Conservation (phyloP, 2,113 vertebrate genomes). For the Collichthys lucidus region DNA sequence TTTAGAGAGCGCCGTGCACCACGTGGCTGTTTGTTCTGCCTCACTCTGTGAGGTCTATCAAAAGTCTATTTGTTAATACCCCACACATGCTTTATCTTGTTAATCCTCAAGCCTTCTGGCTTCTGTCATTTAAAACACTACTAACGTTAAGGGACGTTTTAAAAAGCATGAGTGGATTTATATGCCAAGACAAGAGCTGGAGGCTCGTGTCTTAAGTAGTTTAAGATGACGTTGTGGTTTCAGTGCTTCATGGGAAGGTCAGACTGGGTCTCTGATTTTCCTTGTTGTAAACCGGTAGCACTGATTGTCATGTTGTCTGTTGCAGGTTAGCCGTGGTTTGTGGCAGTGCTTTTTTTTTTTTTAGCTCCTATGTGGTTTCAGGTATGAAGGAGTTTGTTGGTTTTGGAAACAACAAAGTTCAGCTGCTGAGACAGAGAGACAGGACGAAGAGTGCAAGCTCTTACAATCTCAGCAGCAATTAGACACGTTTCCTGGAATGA, state of each 20-base stretch:
- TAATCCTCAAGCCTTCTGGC: slow-evolving; percentile 1
- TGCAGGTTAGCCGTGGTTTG: background rate
- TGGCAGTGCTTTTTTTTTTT: background rate
- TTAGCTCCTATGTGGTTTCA: background rate
- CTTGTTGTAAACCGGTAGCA: background rate
- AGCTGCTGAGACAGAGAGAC: background rate
- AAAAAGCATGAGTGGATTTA: background rate
- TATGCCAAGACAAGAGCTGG: slow-evolving; percentile 7
- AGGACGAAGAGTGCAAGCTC: background rate
- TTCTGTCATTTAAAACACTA: background rate
- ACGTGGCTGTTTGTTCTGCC: slow-evolving; percentile 40
- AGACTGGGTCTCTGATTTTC: background rate
- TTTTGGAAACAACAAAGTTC: background rate
- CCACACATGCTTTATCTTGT: background rate
- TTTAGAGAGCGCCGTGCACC: background rate
- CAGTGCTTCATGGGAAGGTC: background rate
- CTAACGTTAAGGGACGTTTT: background rate
- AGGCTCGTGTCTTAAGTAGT: background rate
- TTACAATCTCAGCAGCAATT: no score
- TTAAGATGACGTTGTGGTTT: slow-evolving; percentile 7
- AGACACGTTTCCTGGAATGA: background rate
- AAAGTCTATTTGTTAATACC: slow-evolving; percentile 15
- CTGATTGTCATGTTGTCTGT: background rate
- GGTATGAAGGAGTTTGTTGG: background rate
- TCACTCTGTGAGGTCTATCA: background rate